Percentiles rank a stretch among this genome's conserved stretches.
These are phyloP conservation scores for Drosophila busckii DNA, from an alignment of 1,140 invertebrate genomes.

Conservation along the genomic window DNA sequence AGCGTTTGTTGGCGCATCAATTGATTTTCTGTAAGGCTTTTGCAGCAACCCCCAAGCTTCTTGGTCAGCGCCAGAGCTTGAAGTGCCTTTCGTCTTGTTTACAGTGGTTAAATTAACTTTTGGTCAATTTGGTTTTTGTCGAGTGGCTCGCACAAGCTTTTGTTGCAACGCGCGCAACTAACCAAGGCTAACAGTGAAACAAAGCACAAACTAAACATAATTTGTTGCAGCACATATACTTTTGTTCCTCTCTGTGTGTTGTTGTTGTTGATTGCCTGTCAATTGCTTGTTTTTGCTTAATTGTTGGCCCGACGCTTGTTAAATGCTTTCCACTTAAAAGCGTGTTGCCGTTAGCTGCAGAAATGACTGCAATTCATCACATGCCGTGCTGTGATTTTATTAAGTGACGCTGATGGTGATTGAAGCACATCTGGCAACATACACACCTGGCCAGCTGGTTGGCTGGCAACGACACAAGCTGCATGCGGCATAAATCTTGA, in stretches of 20 bases:
- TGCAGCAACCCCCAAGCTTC: neutral
- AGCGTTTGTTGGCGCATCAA: slow-evolving; percentile 71
- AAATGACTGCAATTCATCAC: slow-evolving; percentile 66
- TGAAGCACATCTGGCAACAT: slow-evolving; percentile 69
- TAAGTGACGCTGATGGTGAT: slow-evolving; percentile 73
- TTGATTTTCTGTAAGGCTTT: slow-evolving; percentile 53
- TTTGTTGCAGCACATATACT: no score
- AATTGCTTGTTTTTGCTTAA: slow-evolving; percentile 34
- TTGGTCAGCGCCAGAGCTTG: slow-evolving; percentile 28
- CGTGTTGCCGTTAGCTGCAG: slow-evolving; percentile 38
- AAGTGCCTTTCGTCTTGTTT: slow-evolving; percentile 49
- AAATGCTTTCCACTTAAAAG: slow-evolving; percentile 53
- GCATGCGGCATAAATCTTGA: slow-evolving; percentile 60
- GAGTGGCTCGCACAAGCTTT: slow-evolving; percentile 37
- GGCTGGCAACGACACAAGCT: neutral
- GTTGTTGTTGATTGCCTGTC: no score
- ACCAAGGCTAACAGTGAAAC: neutral
- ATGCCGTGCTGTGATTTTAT: slow-evolving; percentile 66
- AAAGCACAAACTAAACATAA: neutral
- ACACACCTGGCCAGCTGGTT: slow-evolving; percentile 47
- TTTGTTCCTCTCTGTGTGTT: no score
- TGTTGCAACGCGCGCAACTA: slow-evolving; percentile 22
- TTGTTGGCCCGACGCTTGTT: slow-evolving; percentile 33
- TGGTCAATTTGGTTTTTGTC: slow-evolving; percentile 71
- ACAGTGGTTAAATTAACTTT: slow-evolving; percentile 75